Evolutionary conservation across 1,140 invertebrate genomes (phyloP), one percentile per base, ranked within the genome.

Genomic region (Bombus balteatus): DNA sequence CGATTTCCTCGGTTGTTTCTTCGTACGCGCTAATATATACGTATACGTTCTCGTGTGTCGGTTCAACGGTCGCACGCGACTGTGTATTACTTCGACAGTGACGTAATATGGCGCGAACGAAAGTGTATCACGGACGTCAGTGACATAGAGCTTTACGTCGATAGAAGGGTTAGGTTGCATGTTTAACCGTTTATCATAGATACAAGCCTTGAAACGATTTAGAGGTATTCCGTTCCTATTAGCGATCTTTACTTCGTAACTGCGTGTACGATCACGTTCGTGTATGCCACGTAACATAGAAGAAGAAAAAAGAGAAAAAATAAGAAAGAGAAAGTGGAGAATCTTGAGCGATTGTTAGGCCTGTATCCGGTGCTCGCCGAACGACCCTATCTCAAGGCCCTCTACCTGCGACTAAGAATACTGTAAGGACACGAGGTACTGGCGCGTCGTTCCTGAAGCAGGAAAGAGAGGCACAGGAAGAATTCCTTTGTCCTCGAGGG

Each of bases 401-500:
- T 70, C 65, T 87, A 81, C 74, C 88, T 84, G 76, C 73, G 81
- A 34, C 37, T 28, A 28, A 5, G 65, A 34, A 66, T 12, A 41
- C 65, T 41, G 66, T 34, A 62, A 85, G 88, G 85, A 77, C 85
- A 87, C 59, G 62, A 34, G 73, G 74, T 83, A 83, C 34, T 43
- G 34, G 25, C 65, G 28, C 37, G 68, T 62, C 43, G 66, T 43
- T 71, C 43, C 28, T 34, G 43, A 18, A 47, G 76, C 77, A 15
- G 25, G 79, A 80, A 77, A 80, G 88, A 79, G 80, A 79, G 84
- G 59, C 81, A 82, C 78, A 85, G 89, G 83, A 89, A 91, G 93
- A 94, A 93, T 94, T 94, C 92, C 93, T 94, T 94, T 94, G 93
- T 94, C 92, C 93, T 90, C 91, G 87, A 81, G 57, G 80, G 65